Conservation (phyloP, 2,888 invertebrate species). For the Epistrophella euchroma region DNA sequence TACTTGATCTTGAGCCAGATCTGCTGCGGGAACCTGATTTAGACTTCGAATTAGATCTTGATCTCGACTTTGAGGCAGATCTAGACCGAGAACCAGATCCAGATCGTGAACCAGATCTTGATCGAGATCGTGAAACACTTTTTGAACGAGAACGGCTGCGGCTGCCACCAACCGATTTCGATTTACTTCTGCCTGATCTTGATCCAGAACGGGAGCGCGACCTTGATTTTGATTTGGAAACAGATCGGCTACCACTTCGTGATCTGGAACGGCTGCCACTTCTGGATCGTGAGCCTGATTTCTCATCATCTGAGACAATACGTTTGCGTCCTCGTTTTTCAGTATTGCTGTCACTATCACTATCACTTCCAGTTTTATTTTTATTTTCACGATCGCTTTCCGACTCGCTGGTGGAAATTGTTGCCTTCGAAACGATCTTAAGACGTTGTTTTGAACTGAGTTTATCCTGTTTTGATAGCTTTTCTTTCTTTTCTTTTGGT, state of each 20-base stretch:
- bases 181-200: constrained; percentile 70
- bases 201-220: constrained; percentile 78
- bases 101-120: constrained; percentile 83
- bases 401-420: constrained; percentile 96
- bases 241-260: constrained; percentile 77
- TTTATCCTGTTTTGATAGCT: constrained; percentile 85
- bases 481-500: constrained; percentile 84
- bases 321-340: constrained; percentile 78
- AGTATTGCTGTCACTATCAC: constrained; percentile 78
- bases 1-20: constrained; percentile 78
- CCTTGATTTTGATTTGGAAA: constrained; percentile 50
- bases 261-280: constrained; percentile 84
- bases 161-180: constrained; percentile 67
- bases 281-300: constrained; percentile 81
- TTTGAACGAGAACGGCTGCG: constrained; percentile 76
- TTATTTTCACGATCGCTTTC: constrained; percentile 80
- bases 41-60: constrained; percentile 80
- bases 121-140: constrained; percentile 81
- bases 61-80: constrained; percentile 80
- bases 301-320: constrained; percentile 86
- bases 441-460: constrained; percentile 93
- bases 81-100: constrained; percentile 79
- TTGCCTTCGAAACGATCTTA: constrained; percentile 96
- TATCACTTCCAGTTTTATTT: constrained; percentile 79
- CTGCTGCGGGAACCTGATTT: constrained; percentile 79